Evolutionary conservation across 2,797 vertebrate species (phyloP).

Genomic region (Champsocephalus gunnari): DNA sequence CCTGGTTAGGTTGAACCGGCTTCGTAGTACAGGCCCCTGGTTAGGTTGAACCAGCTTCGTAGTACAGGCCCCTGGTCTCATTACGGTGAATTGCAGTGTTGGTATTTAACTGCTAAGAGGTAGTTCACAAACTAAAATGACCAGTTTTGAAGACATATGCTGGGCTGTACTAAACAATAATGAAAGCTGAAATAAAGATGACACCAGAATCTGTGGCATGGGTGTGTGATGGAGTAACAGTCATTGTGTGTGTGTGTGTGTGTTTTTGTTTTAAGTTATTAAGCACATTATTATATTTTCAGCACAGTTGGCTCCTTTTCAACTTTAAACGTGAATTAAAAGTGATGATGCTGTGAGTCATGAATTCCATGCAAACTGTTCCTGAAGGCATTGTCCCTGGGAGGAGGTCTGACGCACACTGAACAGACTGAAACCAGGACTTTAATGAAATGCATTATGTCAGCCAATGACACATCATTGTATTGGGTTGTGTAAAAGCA

Average conservation of each 20-base stretch:
- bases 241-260: background rate
- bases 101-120: slow-evolving; percentile 45
- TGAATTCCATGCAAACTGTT: background rate
- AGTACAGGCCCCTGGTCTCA: background rate
- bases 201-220: slow-evolving; percentile 10
- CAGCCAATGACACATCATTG: too few species aligned
- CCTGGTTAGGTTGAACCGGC: too few species aligned
- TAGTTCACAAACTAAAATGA: slow-evolving; percentile 41
- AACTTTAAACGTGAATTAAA: slow-evolving; percentile 22
- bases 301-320: slow-evolving; percentile 11
- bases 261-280: slow-evolving; percentile 11
- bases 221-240: slow-evolving; percentile 1
- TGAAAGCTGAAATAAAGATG: slow-evolving; percentile 20
- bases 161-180: slow-evolving; percentile 39
- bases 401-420: slow-evolving; percentile 19
- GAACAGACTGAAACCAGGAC: too few species aligned
- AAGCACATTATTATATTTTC: slow-evolving; percentile 4
- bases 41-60: too few species aligned
- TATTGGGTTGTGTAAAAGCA: too few species aligned
- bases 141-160: slow-evolving; percentile 46
- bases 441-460: too few species aligned
- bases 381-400: slow-evolving; percentile 19
- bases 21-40: too few species aligned
- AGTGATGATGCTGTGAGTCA: slow-evolving; percentile 8
- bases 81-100: slow-evolving; percentile 16